phyloP scores from a whole-genome alignment of 2,888 invertebrate genomes.

The Epistrophella euchroma region DNA sequence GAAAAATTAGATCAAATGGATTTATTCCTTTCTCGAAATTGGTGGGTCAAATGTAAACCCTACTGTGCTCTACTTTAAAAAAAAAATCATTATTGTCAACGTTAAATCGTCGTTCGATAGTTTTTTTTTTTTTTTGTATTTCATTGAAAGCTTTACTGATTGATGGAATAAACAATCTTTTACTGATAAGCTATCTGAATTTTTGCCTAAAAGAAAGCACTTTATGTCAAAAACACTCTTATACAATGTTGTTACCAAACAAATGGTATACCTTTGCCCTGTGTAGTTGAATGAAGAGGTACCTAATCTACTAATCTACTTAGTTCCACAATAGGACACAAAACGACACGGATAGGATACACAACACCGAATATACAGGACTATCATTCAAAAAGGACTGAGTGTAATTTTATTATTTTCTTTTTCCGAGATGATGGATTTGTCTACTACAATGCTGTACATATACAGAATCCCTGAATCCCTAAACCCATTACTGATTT shows the following conservation, averaged over 20 bases:
- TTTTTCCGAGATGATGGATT: slow-evolving; percentile 20
- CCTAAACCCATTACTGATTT: slow-evolving; percentile 5
- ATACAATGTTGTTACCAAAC: background rate
- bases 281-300: background rate
- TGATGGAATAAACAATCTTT: background rate
- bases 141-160: background rate
- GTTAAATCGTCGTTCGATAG: no score
- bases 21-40: no score
- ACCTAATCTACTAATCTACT: background rate
- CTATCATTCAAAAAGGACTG: slow-evolving; percentile 1
- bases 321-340: background rate
- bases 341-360: background rate
- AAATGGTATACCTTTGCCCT: background rate
- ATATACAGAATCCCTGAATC: background rate
- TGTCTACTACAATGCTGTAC: background rate
- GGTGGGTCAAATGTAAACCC: no score
- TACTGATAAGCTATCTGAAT: background rate
- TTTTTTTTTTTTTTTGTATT: background rate
- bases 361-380: background rate
- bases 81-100: no score
- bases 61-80: no score
- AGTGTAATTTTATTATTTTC: slow-evolving; percentile 26
- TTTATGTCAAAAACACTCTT: background rate
- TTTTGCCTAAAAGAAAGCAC: background rate
- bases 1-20: no score